A percentile compares a stretch with the other conserved stretches of the same genome.
Conservation (phyloP, 2,113 vertebrate genomes). For the Elephas maximus region DNA sequence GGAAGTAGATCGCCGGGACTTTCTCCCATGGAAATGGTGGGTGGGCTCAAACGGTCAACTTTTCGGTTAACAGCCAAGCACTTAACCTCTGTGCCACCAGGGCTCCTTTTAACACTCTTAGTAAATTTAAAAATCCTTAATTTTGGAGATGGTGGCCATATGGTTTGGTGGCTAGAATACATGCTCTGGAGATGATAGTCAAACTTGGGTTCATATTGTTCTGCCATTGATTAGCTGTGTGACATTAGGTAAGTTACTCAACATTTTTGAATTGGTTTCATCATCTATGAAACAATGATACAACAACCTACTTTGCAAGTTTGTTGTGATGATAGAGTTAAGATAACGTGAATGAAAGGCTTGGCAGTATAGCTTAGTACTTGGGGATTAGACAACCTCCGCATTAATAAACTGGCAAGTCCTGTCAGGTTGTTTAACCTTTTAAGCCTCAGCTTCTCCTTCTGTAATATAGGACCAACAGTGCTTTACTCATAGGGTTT, state of each 20-base stretch:
- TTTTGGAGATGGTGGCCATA: neutral
- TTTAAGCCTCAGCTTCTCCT: neutral
- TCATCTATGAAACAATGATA: conserved; percentile 1
- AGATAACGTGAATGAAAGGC: neutral
- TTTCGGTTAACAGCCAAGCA: neutral
- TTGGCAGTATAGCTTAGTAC: neutral
- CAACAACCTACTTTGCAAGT: conserved; percentile 32
- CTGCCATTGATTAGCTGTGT: neutral
- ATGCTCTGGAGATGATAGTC: neutral
- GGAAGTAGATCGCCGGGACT: neutral
- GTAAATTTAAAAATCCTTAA: neutral
- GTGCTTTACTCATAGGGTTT: neutral
- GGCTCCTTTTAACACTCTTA: neutral
- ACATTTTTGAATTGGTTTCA: conserved; percentile 53
- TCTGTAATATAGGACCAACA: neutral
- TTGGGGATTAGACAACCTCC: neutral
- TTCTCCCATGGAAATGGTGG: neutral
- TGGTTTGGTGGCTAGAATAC: neutral
- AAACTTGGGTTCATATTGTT: neutral
- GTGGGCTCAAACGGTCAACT: neutral
- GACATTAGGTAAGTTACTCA: conserved; percentile 11
- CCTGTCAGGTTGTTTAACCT: neutral
- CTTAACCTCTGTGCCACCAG: neutral
- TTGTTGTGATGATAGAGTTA: neutral
- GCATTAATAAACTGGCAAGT: neutral